Base-by-base conservation (phyloP, 2,888 invertebrate genomes). In the Drosophila gaucha region DNA sequence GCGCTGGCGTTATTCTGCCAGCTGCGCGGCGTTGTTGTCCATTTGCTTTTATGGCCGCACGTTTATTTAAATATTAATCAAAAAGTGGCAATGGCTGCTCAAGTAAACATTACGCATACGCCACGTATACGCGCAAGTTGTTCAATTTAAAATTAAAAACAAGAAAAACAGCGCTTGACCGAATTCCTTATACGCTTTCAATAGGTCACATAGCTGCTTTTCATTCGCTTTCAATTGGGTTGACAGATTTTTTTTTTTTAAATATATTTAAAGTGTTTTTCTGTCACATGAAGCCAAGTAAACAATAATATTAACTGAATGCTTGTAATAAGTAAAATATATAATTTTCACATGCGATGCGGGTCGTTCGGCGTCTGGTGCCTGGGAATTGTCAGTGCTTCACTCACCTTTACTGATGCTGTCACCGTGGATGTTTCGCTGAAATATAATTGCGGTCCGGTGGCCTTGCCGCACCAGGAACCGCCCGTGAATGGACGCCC, bases 391-490 rank as follows among this genome's bases (percentile, higher is more conserved):
- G 44, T 51, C 58, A 1, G 12, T 9, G 1, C 39, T 63, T 90
- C 38, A 86, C 90, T 91, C 52, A 97, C 93, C 90, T 96, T 95
- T 41, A 97, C 94, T 52, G 96, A 96, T 9, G 96, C 96, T 18
- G 97, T 97, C 74, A 97, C 96, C 36, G 97, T 97, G 86, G 96
- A 95, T 58, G 97, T 97, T 93, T 97, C 97, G 92, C 97, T 97
- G 93, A 96, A 97, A 92, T 97, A 97, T 55, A 96, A 95, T 60
- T 97, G 96, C 31, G 95, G 94, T 65, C 96, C 96, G 26, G 95
- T 94, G 43, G 96, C 95, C 57, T 95, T 94, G 59, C 97, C 97
- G 91, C 97, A 97, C 97, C 97, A 97, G 18, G 96, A 96, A 67
- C 97, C 97, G 41, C 97, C 97, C 26, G 96, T 96, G 92, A 96